Evolutionary conservation across 2,888 invertebrate species (phyloP).

Genomic region (Nasonia oneida): DNA sequence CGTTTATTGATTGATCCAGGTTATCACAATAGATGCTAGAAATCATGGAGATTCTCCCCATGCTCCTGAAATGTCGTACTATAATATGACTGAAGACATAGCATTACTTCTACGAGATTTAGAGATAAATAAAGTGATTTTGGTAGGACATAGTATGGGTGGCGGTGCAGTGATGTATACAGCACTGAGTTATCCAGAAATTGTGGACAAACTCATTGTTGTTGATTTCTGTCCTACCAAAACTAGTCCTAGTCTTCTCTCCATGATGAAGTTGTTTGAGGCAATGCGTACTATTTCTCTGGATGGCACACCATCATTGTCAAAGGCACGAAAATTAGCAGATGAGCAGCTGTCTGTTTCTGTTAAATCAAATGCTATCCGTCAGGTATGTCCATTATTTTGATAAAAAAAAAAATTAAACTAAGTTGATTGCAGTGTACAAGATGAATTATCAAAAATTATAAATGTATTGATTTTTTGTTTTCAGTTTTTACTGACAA

Average conservation of each 20-base stretch:
- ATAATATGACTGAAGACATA: conserved; percentile 88
- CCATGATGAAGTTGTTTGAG: conserved; percentile 84
- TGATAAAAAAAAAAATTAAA: background rate
- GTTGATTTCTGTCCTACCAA: conserved; percentile 87
- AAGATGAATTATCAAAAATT: background rate
- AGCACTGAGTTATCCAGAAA: conserved; percentile 85
- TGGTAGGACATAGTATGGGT: conserved; percentile 97
- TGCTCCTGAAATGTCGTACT: conserved; percentile 86
- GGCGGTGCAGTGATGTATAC: conserved; percentile 94
- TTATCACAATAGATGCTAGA: conserved; percentile 92
- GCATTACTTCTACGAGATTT: conserved; percentile 84
- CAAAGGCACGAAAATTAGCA: conserved; percentile 85
- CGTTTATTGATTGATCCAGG: conserved; percentile 74
- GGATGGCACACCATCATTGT: conserved; percentile 83
- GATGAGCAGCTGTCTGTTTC: conserved; percentile 84
- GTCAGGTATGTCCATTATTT: conserved; percentile 74
- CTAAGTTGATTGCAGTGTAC: background rate
- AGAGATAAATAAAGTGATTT: conserved; percentile 83
- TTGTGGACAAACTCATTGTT: conserved; percentile 85
- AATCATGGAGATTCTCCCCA: conserved; percentile 98
- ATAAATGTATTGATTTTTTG: background rate
- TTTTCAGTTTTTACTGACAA: conserved; percentile 89
- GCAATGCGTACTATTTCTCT: conserved; percentile 84
- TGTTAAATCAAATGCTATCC: conserved; percentile 82
- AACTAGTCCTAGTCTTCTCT: conserved; percentile 82